Conservation (phyloP, 2,888 invertebrate genomes). For the Micoletzkya japonica region DNA sequence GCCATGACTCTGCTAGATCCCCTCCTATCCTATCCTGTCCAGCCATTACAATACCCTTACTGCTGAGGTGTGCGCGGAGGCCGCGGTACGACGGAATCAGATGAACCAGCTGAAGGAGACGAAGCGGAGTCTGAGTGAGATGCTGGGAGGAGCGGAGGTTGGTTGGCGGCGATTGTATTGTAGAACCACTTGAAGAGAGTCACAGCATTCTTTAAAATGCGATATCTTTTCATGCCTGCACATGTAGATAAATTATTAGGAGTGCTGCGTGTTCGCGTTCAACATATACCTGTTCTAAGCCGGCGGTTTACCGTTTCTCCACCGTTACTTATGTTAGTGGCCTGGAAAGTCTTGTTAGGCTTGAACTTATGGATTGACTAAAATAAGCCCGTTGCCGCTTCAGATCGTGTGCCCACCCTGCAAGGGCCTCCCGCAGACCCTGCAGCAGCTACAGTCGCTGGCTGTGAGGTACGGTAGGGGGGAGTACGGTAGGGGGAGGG, state of each 20-base stretch:
- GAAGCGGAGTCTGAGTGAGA: slow-evolving; percentile 40
- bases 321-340: background rate
- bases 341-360: background rate
- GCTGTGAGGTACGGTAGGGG: slow-evolving; percentile 31
- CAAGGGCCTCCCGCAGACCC: slow-evolving; percentile 42
- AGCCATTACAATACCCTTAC: too few relatives aligned
- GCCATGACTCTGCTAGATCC: too few relatives aligned
- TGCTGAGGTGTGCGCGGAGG: slow-evolving; percentile 35
- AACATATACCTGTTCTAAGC: too few relatives aligned
- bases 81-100: slow-evolving; percentile 47
- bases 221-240: too few relatives aligned
- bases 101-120: slow-evolving; percentile 41
- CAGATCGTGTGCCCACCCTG: slow-evolving; percentile 36
- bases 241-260: too few relatives aligned
- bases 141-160: slow-evolving; percentile 50
- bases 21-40: too few relatives aligned
- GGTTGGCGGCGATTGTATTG: background rate
- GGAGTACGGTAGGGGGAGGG: background rate
- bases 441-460: slow-evolving; percentile 40
- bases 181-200: background rate
- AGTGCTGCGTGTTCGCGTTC: too few relatives aligned
- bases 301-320: background rate
- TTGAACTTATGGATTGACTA: background rate
- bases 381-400: background rate
- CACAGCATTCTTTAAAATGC: too few relatives aligned